Evolutionary conservation across 2,113 vertebrate genomes (phyloP), one percentile per base, ranked within the genome.

Genomic region (Dicrurus megarhynchus): DNA sequence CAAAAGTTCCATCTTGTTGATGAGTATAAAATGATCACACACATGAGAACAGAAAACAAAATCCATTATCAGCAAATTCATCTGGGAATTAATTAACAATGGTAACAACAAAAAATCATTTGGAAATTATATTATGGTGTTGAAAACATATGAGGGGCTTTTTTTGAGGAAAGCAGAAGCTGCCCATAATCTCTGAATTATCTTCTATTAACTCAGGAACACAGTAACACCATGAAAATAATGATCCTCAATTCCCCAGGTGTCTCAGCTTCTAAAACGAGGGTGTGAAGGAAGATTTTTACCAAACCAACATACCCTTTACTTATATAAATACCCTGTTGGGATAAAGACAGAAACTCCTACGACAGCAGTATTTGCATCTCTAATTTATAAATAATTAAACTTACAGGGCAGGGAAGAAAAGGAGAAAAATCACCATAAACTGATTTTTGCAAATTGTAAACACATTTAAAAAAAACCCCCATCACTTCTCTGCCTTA

Each of bases 121-220:
- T 68, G 50, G 42, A 78, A 47, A 14, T 24, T 5, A 39, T n/a
- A 79, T 44, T 3, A 52, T 32, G 27, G 63, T 13, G 33, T 13
- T 46, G 32, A 74, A 84, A 74, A 61, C 7, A 7, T 1, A 20
- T 0, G 2, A 53, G 11, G 16, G 6, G 3, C 5, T 50, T 41
- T 59, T 37, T 67, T 17, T 73, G 17, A 74, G 37, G 49, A 44
- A 74, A 82, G 22, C n/a, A 83, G 19, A 37, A 75, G 42, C 13
- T 42, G 50, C 33, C 15, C 68, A 24, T 13, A 27, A 64, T 28
- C 9, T 73, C 9, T 56, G 39, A 69, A 56, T 33, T 50, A 14
- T 50, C 56, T 71, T 19, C 41, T 8, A 33, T 71, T 39, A 55
- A 78, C 4, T 42, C 13, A 60, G 27, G 22, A 79, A 83, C 6